These are phyloP conservation scores for Malacoraja senta DNA, from an alignment of 2,797 vertebrate species.

Conservation along the genomic window DNA sequence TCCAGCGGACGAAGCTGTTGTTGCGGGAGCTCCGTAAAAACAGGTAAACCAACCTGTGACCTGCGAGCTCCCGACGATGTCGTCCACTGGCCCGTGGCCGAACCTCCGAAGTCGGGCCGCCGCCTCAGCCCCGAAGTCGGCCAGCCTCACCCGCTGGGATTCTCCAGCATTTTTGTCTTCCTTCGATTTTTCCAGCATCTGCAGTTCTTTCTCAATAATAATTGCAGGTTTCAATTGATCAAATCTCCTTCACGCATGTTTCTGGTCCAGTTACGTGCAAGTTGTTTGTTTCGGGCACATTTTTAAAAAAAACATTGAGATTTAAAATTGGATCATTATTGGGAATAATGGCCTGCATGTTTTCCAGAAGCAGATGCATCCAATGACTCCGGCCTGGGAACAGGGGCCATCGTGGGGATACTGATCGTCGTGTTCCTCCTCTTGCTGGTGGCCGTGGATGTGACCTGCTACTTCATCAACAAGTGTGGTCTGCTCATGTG, in stretches of 20 bases:
- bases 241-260: neutral
- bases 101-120: too few species aligned
- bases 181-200: too few species aligned
- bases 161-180: too few species aligned
- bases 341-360: constrained; percentile 40
- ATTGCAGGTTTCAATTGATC: neutral
- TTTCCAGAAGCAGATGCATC: constrained; percentile 65
- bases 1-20: too few species aligned
- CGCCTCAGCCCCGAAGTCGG: too few species aligned
- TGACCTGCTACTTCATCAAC: constrained; percentile 96
- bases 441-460: constrained; percentile 83
- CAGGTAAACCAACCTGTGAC: too few species aligned
- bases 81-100: too few species aligned
- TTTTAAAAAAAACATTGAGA: neutral
- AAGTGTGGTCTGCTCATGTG: constrained; percentile 98
- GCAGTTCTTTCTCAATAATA: too few species aligned
- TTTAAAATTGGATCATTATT: neutral
- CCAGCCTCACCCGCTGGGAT: too few species aligned
- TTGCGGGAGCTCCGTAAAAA: too few species aligned
- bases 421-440: constrained; percentile 82
- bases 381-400: constrained; percentile 70
- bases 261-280: neutral
- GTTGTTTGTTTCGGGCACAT: neutral
- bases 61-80: too few species aligned
- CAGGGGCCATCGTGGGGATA: constrained; percentile 83